phyloP scores from a whole-genome alignment of 2,113 vertebrate genomes.

The Delphinapterus leucas region DNA sequence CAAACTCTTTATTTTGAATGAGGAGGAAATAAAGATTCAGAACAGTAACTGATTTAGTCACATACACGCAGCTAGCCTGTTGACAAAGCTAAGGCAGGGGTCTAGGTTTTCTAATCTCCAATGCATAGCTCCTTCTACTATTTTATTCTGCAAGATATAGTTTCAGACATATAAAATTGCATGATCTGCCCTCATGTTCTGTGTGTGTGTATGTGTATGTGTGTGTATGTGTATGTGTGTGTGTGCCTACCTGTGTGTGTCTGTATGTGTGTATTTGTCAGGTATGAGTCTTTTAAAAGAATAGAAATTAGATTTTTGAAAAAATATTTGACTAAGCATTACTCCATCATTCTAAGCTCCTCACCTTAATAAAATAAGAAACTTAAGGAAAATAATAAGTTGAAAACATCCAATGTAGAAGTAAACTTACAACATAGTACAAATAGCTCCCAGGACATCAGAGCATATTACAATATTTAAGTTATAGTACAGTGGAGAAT shows the following conservation, averaged over 20 bases:
- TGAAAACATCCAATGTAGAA: neutral
- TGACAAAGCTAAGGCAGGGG: neutral
- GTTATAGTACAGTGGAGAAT: neutral
- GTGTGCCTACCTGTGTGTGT: neutral
- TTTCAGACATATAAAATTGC: neutral
- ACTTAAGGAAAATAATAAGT: neutral
- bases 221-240: neutral
- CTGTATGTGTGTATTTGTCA: neutral
- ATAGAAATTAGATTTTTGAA: neutral
- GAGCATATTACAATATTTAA: neutral
- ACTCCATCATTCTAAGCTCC: neutral
- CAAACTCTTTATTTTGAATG: neutral
- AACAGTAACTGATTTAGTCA: neutral
- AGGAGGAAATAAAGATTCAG: neutral
- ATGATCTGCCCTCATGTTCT: too few species aligned
- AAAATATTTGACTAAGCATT: neutral
- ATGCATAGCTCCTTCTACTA: neutral
- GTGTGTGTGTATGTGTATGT: neutral
- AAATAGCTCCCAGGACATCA: neutral
- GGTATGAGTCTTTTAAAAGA: neutral
- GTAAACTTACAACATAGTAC: neutral
- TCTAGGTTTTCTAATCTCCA: neutral
- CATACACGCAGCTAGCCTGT: neutral
- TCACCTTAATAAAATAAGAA: neutral
- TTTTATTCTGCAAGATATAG: neutral